Evolutionary conservation across 2,888 invertebrate species (phyloP).

Genomic region (Falcaria lacertinaria): DNA sequence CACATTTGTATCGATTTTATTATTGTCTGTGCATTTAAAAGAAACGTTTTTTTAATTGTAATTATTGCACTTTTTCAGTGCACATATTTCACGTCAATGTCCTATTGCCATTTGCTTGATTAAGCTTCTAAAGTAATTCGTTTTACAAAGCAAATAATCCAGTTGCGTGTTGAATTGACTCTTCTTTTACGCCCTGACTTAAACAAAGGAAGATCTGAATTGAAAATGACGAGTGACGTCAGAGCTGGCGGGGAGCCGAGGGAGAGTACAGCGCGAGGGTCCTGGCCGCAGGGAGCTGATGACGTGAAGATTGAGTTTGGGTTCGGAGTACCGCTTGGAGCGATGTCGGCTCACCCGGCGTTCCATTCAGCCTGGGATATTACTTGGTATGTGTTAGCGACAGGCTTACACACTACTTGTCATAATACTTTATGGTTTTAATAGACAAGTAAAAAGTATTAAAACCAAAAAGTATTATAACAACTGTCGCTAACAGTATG

Average conservation of each 20-base stretch:
- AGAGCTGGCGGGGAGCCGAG: slow-evolving; percentile 31
- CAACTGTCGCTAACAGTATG: no score
- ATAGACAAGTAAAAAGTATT: no score
- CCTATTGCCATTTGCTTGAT: background rate
- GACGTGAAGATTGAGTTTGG: slow-evolving; percentile 79
- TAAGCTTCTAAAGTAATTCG: slow-evolving; percentile 3
- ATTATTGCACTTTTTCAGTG: no score
- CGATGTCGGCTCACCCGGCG: slow-evolving; percentile 75
- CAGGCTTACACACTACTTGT: no score
- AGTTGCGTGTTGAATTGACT: slow-evolving; percentile 2
- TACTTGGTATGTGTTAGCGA: slow-evolving; percentile 55
- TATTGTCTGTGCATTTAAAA: background rate
- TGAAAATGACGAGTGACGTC: slow-evolving; percentile 56
- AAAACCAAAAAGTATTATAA: no score
- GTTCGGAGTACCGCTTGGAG: slow-evolving; percentile 71
- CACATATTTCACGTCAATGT: no score
- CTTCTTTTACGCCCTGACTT: no score
- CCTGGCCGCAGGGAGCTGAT: slow-evolving; percentile 58
- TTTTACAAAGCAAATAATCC: slow-evolving; percentile 2
- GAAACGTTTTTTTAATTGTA: no score
- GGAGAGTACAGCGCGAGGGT: slow-evolving; percentile 30
- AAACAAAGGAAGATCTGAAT: no score
- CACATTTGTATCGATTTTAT: background rate
- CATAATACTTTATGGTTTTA: no score
- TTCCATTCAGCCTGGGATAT: slow-evolving; percentile 79